Conservation (phyloP, 2,888 invertebrate species). For the Heliconius charithonia region DNA sequence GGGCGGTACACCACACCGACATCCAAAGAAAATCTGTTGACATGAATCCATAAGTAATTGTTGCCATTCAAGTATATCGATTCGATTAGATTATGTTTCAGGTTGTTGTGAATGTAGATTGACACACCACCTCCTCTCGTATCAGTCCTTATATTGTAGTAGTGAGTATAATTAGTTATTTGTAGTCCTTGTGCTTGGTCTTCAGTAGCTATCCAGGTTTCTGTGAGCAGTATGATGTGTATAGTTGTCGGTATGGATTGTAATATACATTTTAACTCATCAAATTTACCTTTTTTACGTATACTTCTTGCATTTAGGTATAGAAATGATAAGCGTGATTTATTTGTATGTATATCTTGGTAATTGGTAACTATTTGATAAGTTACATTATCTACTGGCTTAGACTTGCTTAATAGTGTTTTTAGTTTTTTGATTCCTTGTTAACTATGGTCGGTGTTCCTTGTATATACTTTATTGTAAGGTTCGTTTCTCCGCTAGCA, state of each 20-base stretch:
- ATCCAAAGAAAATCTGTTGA: background rate
- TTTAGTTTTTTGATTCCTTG: too few relatives aligned
- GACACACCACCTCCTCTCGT: background rate
- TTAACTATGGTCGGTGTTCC: background rate
- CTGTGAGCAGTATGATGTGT: too few relatives aligned
- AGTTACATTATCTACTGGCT: background rate
- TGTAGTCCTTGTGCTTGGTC: background rate
- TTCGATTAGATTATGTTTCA: background rate
- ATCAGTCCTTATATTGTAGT: background rate
- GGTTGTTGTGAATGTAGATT: background rate
- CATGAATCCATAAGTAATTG: background rate
- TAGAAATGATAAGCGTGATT: conserved; percentile 25
- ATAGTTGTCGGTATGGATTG: too few relatives aligned
- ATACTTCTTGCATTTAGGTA: conserved; percentile 30
- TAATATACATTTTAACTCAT: too few relatives aligned
- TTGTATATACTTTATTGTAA: too few relatives aligned
- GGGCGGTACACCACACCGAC: conserved; percentile 21
- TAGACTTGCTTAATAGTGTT: too few relatives aligned
- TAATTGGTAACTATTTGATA: conserved; percentile 9
- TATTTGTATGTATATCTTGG: conserved; percentile 4
- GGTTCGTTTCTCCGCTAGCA: too few relatives aligned
- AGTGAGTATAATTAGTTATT: background rate
- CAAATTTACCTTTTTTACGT: conserved; percentile 16
- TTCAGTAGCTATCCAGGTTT: too few relatives aligned
- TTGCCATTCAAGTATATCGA: background rate